These are phyloP conservation scores for Kryptolebias marmoratus DNA, from an alignment of 2,113 vertebrate genomes.

Conservation along the genomic window DNA sequence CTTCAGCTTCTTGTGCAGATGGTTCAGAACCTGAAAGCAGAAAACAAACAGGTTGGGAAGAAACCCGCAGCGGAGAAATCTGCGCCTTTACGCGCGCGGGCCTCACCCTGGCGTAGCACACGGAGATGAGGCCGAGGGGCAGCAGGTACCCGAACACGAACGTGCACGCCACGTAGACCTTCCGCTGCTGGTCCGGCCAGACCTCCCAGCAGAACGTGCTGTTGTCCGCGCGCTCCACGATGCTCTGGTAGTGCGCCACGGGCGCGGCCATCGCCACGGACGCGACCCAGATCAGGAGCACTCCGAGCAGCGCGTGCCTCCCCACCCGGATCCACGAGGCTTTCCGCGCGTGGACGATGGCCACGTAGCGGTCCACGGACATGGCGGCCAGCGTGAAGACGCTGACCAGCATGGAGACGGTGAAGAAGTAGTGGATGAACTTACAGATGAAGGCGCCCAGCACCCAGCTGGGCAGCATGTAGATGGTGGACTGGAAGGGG, in stretches of 20 bases:
- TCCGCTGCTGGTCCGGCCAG: slow-evolving; percentile 88
- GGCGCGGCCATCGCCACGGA: slow-evolving; percentile 93
- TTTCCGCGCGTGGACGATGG: slow-evolving; percentile 94
- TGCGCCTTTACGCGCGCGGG: slow-evolving; percentile 5
- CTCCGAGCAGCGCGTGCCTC: slow-evolving; percentile 86
- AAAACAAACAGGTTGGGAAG: slow-evolving; percentile 7
- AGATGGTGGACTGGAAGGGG: slow-evolving; percentile 95
- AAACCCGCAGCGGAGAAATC: too few relatives aligned
- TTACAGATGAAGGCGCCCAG: slow-evolving; percentile 95
- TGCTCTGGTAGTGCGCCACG: slow-evolving; percentile 89
- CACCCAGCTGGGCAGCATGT: slow-evolving; percentile 91
- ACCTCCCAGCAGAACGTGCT: slow-evolving; percentile 95
- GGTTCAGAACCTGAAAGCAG: slow-evolving; percentile 91
- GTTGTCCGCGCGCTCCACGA: slow-evolving; percentile 83
- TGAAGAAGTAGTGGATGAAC: slow-evolving; percentile 96
- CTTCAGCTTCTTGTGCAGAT: slow-evolving; percentile 93
- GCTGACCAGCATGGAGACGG: slow-evolving; percentile 97
- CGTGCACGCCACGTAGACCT: slow-evolving; percentile 90
- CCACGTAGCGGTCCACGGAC: slow-evolving; percentile 97
- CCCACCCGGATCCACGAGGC: slow-evolving; percentile 87
- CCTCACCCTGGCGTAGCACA: slow-evolving; percentile 97
- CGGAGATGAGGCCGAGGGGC: slow-evolving; percentile 93
- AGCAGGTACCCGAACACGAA: slow-evolving; percentile 95
- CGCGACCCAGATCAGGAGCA: slow-evolving; percentile 91
- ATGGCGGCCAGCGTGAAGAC: slow-evolving; percentile 95